Evolutionary conservation across 2,797 vertebrate species (phyloP).

Genomic region (Etheostoma nigrum): DNA sequence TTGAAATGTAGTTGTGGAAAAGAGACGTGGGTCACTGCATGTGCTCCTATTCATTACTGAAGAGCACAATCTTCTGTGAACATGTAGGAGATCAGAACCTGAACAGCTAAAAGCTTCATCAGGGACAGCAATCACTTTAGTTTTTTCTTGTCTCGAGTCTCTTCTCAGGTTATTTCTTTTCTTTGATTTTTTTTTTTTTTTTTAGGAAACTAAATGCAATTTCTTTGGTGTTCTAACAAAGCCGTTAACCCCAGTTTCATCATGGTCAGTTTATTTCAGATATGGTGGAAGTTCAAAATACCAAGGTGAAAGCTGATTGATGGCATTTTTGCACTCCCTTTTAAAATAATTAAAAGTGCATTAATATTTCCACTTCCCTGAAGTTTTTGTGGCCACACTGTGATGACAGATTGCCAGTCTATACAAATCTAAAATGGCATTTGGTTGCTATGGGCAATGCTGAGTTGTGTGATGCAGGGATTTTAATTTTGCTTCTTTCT

Average conservation of each 20-base stretch:
- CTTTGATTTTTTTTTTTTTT: background rate
- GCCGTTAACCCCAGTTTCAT: background rate
- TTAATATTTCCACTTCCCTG: constrained; percentile 6
- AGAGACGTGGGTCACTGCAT: background rate
- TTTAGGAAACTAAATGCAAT: background rate
- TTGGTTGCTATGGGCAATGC: constrained; percentile 39
- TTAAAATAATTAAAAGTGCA: background rate
- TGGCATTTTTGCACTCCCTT: background rate
- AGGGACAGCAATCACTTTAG: background rate
- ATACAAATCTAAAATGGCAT: background rate
- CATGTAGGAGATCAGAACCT: background rate
- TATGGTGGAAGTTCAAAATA: constrained; percentile 1
- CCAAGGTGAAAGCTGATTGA: background rate
- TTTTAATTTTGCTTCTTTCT: constrained; percentile 77
- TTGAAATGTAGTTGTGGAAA: constrained; percentile 2
- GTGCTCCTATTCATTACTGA: constrained; percentile 1
- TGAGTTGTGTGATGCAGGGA: constrained; percentile 62
- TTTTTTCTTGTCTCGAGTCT: background rate
- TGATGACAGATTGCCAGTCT: background rate
- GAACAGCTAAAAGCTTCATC: constrained; percentile 1
- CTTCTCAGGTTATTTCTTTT: background rate
- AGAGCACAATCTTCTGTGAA: constrained; percentile 2
- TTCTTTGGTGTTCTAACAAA: background rate
- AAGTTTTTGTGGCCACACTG: background rate
- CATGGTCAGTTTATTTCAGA: background rate